phyloP scores from a whole-genome alignment of 2,888 invertebrate genomes.

The Listrodromus nycthemerus region DNA sequence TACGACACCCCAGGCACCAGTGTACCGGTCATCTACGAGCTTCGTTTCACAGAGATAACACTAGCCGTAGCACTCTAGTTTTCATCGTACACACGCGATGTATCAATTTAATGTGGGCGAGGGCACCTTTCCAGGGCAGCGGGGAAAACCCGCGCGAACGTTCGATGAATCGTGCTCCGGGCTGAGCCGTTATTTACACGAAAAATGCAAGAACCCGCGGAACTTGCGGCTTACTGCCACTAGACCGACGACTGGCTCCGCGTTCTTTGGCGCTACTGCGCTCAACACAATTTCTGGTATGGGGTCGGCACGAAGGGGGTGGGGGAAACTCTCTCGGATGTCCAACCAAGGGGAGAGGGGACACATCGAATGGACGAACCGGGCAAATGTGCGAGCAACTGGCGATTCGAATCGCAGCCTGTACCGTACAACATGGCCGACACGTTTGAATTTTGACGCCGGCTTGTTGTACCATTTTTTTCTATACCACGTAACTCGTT shows the following conservation, averaged over 20 bases:
- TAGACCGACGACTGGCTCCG: conserved; percentile 69
- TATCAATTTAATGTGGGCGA: conserved; percentile 7
- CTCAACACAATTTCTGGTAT: conserved; percentile 47
- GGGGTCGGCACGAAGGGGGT: conserved; percentile 15
- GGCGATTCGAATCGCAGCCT: conserved; percentile 21
- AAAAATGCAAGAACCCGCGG: conserved; percentile 44
- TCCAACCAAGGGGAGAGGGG: background rate
- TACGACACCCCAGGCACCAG: conserved; percentile 53
- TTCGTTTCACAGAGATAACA: conserved; percentile 49
- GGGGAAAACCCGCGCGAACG: conserved; percentile 47
- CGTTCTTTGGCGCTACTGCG: conserved; percentile 73
- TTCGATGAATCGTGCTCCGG: conserved; percentile 1
- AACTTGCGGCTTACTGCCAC: conserved; percentile 56
- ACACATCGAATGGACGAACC: conserved; percentile 30
- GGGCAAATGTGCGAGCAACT: conserved; percentile 30
- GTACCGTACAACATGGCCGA: conserved; percentile 54
- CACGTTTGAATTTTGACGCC: conserved; percentile 38
- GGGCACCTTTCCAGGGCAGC: background rate
- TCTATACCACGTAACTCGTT: background rate
- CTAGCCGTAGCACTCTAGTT: conserved; percentile 3
- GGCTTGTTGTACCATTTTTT: background rate
- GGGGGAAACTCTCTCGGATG: conserved; percentile 9
- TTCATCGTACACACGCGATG: conserved; percentile 42
- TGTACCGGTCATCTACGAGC: conserved; percentile 53
- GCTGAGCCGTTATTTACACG: conserved; percentile 57